Evolutionary conservation across 2,797 vertebrate genomes (phyloP).

Genomic region (Halcyon badia): DNA sequence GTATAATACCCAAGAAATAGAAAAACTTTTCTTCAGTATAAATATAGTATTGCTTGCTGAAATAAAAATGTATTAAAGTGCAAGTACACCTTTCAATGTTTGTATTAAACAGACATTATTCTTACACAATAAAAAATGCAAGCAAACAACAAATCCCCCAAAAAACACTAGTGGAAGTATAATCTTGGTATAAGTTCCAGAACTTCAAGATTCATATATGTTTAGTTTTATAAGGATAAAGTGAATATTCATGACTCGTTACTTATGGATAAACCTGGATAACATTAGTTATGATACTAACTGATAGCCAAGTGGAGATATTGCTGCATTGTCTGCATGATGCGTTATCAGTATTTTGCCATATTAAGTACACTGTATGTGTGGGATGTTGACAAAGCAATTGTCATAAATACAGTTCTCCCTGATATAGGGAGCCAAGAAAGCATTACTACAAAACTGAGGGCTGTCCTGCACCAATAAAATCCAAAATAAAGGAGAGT

Average conservation of each 20-base stretch:
- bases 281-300: background rate
- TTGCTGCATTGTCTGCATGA: background rate
- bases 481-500: background rate
- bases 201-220: background rate
- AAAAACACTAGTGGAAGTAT: background rate
- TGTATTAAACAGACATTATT: background rate
- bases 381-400: accelerated
- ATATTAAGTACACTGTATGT: background rate
- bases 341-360: background rate
- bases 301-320: background rate
- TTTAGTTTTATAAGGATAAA: background rate
- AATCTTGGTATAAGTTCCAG: background rate
- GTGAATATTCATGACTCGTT: background rate
- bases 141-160: background rate
- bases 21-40: background rate
- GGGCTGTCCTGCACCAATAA: background rate
- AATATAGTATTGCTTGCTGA: background rate
- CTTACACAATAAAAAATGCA: background rate
- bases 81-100: background rate
- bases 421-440: accelerated
- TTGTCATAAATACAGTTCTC: background rate
- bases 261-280: background rate
- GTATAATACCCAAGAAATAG: background rate
- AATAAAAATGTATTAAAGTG: background rate
- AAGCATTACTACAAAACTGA: background rate